Evolutionary conservation across 2,113 vertebrate species (phyloP).

Genomic region (Rousettus leschenaultii): DNA sequence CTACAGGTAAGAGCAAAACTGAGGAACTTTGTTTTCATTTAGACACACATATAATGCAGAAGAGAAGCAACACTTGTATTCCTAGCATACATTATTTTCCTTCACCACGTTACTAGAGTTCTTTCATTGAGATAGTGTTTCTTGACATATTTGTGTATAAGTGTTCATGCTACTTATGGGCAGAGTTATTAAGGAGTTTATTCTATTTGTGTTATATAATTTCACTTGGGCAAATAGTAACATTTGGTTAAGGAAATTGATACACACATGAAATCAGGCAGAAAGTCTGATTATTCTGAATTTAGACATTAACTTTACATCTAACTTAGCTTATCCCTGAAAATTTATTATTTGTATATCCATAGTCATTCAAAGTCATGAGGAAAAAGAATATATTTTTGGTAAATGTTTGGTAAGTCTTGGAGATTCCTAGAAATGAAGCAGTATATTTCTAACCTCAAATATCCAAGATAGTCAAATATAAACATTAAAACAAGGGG

Average conservation of each 20-base stretch:
- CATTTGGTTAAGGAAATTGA: not conserved
- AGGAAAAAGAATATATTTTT: constrained; percentile 5
- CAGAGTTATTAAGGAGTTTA: not conserved
- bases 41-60: not conserved
- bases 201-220: not conserved
- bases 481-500: not conserved
- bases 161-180: not conserved
- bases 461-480: not conserved
- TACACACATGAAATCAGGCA: constrained; percentile 10
- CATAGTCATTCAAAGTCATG: not conserved
- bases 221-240: not conserved
- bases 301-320: constrained; percentile 14
- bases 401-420: not conserved
- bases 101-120: constrained; percentile 24
- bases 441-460: not conserved
- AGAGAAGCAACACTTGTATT: not conserved
- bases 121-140: not conserved
- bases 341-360: not conserved
- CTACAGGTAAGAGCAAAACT: not conserved
- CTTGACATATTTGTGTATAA: not conserved
- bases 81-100: not conserved
- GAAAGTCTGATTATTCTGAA: constrained; percentile 1
- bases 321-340: not conserved
- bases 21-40: not conserved
- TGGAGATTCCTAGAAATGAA: not conserved